These are phyloP conservation scores for Masticophis lateralis DNA, from an alignment of 2,797 vertebrate species.

Conservation along the genomic window DNA sequence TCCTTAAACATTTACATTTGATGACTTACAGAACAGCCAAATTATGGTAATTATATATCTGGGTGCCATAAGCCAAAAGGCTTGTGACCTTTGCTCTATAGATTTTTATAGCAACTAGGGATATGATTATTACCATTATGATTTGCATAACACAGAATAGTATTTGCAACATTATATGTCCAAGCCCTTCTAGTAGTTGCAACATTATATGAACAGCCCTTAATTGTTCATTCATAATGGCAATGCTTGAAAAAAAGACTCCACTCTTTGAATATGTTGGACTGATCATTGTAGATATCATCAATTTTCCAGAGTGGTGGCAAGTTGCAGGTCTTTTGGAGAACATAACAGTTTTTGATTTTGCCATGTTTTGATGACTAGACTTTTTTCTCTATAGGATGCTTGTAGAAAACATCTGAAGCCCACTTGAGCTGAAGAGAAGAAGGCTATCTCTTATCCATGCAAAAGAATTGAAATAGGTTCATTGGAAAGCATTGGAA, in stretches of 20 bases:
- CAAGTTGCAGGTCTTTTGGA: neutral
- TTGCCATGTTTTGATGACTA: neutral
- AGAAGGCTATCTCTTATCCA: neutral
- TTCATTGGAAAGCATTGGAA: neutral
- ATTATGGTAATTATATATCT: neutral
- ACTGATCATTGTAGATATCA: neutral
- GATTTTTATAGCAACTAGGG: neutral
- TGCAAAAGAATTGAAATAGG: neutral
- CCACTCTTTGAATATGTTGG: neutral
- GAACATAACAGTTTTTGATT: neutral
- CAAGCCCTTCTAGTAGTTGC: neutral
- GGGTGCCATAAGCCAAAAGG: neutral
- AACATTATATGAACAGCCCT: neutral
- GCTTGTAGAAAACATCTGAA: neutral
- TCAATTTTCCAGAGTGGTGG: neutral
- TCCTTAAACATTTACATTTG: neutral
- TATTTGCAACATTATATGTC: neutral
- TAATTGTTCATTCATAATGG: neutral
- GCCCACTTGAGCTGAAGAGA: neutral
- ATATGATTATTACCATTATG: neutral
- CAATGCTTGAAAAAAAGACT: neutral
- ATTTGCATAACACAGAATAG: neutral
- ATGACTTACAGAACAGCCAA: neutral
- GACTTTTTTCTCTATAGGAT: neutral
- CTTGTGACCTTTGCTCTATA: neutral